Evolutionary conservation across 2,797 vertebrate species (phyloP).

Genomic region (Lindbergichthys nudifrons): DNA sequence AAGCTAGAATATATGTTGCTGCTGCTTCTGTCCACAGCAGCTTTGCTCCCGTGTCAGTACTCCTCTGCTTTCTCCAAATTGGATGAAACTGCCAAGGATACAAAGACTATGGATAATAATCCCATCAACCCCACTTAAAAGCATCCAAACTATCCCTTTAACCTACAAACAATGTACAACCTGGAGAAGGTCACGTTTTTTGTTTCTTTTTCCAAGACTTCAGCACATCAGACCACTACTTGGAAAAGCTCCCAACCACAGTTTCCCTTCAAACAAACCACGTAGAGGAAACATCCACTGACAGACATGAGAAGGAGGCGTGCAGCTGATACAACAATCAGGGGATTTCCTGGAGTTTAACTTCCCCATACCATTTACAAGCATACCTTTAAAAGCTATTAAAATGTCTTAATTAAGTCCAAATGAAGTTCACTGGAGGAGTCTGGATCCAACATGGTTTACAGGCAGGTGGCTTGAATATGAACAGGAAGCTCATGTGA

Average conservation of each 20-base stretch:
- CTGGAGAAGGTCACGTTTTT: slow-evolving; percentile 8
- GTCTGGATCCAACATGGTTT: slow-evolving; percentile 23
- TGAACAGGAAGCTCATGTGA: slow-evolving; percentile 24
- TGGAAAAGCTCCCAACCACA: slow-evolving; percentile 23
- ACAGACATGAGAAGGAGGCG: background rate
- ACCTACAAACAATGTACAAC: background rate
- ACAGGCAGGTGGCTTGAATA: slow-evolving; percentile 44
- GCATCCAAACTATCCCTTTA: no score
- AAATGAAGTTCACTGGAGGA: background rate
- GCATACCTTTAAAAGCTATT: background rate
- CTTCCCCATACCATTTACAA: background rate
- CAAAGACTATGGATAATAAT: no score
- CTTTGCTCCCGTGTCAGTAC: no score
- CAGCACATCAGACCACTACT: slow-evolving; percentile 12
- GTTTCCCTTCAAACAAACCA: slow-evolving; percentile 33
- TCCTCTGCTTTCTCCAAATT: no score
- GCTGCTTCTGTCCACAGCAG: no score
- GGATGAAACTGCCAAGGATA: no score
- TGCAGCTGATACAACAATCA: slow-evolving; percentile 12
- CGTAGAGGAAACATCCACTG: slow-evolving; percentile 9
- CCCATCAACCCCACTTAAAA: no score
- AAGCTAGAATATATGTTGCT: no score
- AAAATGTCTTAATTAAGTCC: background rate
- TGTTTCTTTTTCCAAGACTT: background rate
- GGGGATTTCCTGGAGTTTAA: background rate